Conservation (phyloP, 2,113 vertebrate species). For the Sceloporus undulatus region DNA sequence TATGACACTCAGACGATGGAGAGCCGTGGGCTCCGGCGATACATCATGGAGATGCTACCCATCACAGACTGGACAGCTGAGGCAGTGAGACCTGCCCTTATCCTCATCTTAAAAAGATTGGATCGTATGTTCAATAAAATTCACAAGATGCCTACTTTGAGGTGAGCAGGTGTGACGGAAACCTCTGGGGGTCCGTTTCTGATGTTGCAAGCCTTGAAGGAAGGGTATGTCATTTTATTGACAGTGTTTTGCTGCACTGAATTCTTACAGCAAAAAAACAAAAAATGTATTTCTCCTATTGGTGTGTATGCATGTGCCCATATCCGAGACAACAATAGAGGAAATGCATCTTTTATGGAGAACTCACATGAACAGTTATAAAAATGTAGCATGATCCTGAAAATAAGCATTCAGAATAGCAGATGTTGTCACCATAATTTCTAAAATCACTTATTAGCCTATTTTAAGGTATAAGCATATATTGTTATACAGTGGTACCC, state of each 20-base stretch:
- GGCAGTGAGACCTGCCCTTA: constrained; percentile 95
- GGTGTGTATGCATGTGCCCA: constrained; percentile 35
- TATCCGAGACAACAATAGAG: constrained; percentile 51
- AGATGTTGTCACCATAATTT: constrained; percentile 26
- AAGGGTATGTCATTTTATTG: constrained; percentile 60
- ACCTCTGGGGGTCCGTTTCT: constrained; percentile 57
- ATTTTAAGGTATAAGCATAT: constrained; percentile 10
- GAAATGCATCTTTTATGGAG: constrained; percentile 35
- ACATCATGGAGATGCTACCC: constrained; percentile 98
- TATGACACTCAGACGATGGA: constrained; percentile 99
- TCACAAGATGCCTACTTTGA: constrained; percentile 99
- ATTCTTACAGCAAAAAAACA: constrained; percentile 31
- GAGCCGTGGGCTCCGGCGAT: constrained; percentile 93
- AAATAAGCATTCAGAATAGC: constrained; percentile 15
- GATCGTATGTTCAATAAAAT: constrained; percentile 99
- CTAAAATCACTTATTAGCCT: neutral
- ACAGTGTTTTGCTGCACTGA: constrained; percentile 7
- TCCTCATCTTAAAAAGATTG: constrained; percentile 97
- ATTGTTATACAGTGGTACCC: no score
- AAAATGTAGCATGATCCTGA: neutral
- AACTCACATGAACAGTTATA: constrained; percentile 4
- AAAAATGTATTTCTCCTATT: constrained; percentile 53
- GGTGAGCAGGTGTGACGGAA: constrained; percentile 83
- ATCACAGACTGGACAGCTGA: constrained; percentile 98
- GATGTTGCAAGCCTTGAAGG: constrained; percentile 69